Evolutionary conservation across 1,140 invertebrate species (phyloP).

Genomic region (Drosophila nikananu): DNA sequence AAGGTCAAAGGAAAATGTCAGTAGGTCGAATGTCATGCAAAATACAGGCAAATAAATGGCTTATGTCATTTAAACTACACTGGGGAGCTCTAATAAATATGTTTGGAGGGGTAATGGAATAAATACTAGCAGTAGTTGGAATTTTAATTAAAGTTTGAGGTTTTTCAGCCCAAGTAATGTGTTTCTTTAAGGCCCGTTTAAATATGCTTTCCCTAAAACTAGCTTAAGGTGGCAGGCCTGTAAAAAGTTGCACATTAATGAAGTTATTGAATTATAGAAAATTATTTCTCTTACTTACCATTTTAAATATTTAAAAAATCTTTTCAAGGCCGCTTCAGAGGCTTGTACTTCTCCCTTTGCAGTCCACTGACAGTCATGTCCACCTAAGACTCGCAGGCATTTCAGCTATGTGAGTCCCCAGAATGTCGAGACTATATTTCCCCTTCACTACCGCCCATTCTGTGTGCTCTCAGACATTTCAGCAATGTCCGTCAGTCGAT

Average conservation of each 20-base stretch:
- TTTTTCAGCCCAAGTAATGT: neutral
- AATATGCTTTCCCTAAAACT: neutral
- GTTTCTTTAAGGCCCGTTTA: neutral
- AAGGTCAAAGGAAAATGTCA: slow-evolving; percentile 37
- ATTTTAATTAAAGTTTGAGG: neutral
- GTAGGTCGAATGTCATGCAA: slow-evolving; percentile 54
- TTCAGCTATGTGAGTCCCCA: neutral
- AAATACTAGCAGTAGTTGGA: neutral
- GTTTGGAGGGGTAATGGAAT: neutral
- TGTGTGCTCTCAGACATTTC: slow-evolving; percentile 30
- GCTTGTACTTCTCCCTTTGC: no score
- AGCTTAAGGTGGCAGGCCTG: neutral
- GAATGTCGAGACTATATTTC: slow-evolving; percentile 1
- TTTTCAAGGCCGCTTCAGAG: neutral
- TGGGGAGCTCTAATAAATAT: neutral
- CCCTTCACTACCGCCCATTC: neutral
- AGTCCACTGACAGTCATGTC: neutral
- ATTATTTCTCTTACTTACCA: neutral
- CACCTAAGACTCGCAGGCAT: slow-evolving; percentile 4
- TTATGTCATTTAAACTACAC: slow-evolving; percentile 30
- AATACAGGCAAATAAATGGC: slow-evolving; percentile 61
- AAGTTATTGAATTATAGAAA: neutral
- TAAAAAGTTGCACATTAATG: neutral
- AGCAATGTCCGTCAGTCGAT: slow-evolving; percentile 48
- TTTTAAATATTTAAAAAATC: neutral